phyloP scores from a whole-genome alignment of 2,113 vertebrate species.

The Chloebia gouldiae region DNA sequence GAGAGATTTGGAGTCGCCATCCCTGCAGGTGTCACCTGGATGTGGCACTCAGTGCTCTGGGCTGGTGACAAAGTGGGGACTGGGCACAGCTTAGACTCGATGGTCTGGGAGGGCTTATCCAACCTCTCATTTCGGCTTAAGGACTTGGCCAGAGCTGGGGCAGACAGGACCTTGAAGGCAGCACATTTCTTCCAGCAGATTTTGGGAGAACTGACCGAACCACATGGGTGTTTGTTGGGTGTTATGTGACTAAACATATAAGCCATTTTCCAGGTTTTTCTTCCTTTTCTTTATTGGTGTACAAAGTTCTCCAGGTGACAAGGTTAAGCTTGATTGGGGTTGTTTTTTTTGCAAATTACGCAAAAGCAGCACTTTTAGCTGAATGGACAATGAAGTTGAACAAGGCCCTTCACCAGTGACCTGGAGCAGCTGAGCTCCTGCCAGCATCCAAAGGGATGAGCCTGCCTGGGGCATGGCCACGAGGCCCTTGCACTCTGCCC shows the following conservation, averaged over 20 bases:
- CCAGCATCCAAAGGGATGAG: background rate
- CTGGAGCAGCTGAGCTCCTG: background rate
- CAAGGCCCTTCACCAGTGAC: background rate
- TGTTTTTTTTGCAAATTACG: background rate
- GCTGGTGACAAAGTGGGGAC: too few relatives aligned
- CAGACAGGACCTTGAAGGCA: background rate
- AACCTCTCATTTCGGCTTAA: background rate
- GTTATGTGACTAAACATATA: background rate
- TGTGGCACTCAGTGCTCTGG: too few relatives aligned
- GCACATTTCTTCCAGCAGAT: background rate
- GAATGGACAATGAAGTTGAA: background rate
- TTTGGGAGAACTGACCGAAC: background rate
- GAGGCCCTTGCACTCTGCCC: background rate
- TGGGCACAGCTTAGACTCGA: too few relatives aligned
- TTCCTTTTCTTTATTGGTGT: background rate
- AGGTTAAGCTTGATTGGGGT: background rate
- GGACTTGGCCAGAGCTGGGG: background rate
- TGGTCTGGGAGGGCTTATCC: too few relatives aligned
- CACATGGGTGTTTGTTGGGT: fast-evolving
- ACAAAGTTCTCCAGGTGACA: background rate
- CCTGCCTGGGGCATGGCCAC: fast-evolving
- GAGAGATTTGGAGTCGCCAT: too few relatives aligned
- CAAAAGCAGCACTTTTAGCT: background rate
- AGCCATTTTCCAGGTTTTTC: background rate
- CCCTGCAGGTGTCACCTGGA: too few relatives aligned